phyloP scores from a whole-genome alignment of 64 coral and sea anemone species.

The Montipora cactus region DNA sequence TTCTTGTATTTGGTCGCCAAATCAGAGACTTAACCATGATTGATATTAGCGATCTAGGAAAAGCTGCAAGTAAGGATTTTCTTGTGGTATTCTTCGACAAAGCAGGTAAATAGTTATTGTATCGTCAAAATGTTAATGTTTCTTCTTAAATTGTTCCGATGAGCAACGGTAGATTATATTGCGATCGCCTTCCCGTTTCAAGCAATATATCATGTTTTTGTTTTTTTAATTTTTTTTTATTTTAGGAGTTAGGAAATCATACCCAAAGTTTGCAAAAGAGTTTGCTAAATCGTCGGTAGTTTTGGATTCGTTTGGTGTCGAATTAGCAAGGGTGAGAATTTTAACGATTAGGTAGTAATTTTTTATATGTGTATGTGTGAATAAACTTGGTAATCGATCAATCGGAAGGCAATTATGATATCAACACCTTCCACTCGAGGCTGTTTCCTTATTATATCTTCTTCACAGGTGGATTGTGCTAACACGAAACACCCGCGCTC shows the following conservation, averaged over 20 bases:
- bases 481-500: neutral
- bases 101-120: conserved; percentile 12
- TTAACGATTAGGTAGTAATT: neutral
- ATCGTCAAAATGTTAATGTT: neutral
- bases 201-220: neutral
- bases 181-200: neutral
- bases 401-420: no score
- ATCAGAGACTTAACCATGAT: neutral
- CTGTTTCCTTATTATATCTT: neutral
- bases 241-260: conserved; percentile 33
- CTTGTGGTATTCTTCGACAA: conserved; percentile 56
- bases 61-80: conserved; percentile 14
- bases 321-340: conserved; percentile 41
- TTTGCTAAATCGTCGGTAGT: conserved; percentile 28
- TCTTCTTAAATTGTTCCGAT: neutral
- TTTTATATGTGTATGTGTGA: neutral
- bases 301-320: conserved; percentile 48
- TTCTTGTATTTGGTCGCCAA: neutral
- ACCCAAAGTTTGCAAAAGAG: conserved; percentile 28
- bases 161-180: neutral
- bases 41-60: conserved; percentile 12
- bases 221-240: neutral
- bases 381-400: no score
- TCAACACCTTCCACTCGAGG: neutral
- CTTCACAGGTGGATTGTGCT: conserved; percentile 21